Evolutionary conservation across 2,888 invertebrate genomes (phyloP), one percentile per base, ranked within the genome.

Genomic region (Rugalucina vietnamica): DNA sequence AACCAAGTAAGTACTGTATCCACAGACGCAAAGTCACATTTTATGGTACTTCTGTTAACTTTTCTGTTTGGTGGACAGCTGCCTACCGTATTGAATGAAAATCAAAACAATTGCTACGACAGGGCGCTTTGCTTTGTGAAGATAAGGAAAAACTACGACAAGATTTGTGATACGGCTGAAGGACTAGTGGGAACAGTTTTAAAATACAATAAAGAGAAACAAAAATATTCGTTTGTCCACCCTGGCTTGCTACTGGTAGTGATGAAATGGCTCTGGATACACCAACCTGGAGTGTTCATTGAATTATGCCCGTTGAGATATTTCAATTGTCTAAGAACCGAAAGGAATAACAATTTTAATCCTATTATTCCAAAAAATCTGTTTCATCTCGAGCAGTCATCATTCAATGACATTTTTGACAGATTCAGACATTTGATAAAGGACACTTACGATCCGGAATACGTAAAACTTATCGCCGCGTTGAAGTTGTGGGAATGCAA

Each of bases 401-500:
- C 54, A 2, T 72, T 34, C 39, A 36, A 29, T 18, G 21, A 14
- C 5, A n/a, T 81, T n/a, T 34, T 81, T 8, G 29, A 69, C 32
- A 27, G 29, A 39, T 50, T 82, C 37, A 82, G 54, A 29, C 34
- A 65, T 73, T 24, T 24, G 14, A 36, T n/a, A n/a, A n/a, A 73
- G 1, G 70, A 81, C n/a, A 32, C 73, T 8, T 54, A 57, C 3
- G 32, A 76, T 21, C 8, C 70, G 8, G 34, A 69, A 1, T 74
- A 29, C 5, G 50, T 80, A 24, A 34, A n/a, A 27, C 12, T 4
- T 3, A 60, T 84, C 70, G 79, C 87, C 0, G 29, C 82, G 18
- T 80, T 73, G 4, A 49, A 60, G 1, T 18, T 84, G 2, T 87
- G 87, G 87, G 49, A 78, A 21, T 72, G 69, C 18, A 70, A 65